Evolutionary conservation across 2,113 vertebrate species (phyloP).

Genomic region (Hyperopisus bebe): DNA sequence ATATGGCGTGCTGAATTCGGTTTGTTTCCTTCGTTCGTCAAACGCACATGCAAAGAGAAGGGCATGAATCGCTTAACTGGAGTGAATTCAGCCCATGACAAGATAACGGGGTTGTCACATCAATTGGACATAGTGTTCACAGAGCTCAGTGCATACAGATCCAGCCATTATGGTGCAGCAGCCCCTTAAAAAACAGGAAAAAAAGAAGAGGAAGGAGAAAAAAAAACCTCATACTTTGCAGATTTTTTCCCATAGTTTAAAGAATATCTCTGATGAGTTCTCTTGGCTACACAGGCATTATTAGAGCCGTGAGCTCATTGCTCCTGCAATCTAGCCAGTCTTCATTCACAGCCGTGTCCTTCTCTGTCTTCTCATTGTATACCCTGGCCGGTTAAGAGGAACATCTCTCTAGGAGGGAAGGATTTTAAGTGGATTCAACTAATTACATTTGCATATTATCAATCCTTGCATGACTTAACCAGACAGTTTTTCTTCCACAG

Average conservation of each 20-base stretch:
- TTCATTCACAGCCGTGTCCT: not conserved
- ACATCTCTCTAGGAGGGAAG: conserved; percentile 11
- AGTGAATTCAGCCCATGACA: conserved; percentile 29
- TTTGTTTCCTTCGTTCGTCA: conserved; percentile 22
- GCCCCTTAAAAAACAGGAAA: not conserved
- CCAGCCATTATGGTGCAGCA: conserved; percentile 27
- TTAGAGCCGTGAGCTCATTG: not conserved
- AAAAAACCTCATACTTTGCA: not conserved
- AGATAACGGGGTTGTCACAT: conserved; percentile 42
- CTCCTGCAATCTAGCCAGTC: not conserved
- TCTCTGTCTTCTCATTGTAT: not conserved
- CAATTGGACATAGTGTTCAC: conserved; percentile 35
- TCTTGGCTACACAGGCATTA: not conserved
- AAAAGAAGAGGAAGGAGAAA: not conserved
- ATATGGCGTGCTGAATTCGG: not conserved
- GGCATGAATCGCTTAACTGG: conserved; percentile 23
- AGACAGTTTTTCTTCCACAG: not conserved
- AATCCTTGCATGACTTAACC: not conserved
- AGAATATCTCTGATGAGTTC: not conserved
- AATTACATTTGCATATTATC: conserved; percentile 12
- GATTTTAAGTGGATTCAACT: not conserved
- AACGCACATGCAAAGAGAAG: not conserved
- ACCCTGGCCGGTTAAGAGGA: not conserved
- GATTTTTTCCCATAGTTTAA: not conserved
- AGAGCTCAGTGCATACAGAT: conserved; percentile 32